Base-by-base conservation (phyloP, 2,113 vertebrate species). In the Zapornia atra region DNA sequence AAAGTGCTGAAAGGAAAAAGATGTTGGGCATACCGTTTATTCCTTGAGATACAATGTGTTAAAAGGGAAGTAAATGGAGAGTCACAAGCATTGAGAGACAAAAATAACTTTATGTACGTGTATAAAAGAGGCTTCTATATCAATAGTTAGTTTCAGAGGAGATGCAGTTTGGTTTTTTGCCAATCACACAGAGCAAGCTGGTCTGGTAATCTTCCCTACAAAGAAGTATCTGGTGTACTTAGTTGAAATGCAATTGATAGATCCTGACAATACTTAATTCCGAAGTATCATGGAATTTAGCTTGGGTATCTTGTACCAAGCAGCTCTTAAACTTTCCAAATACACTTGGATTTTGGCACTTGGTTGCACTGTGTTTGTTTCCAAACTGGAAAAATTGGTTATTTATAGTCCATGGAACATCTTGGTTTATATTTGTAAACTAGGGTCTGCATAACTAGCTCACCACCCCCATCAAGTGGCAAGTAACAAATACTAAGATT, bases 401-500 rank as follows among this genome's bases (percentile, higher is more conserved):
- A 5, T 84, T 82, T 59, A 7, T 53, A 69, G 46, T 53, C 28
- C 4, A 2, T 38, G 8, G 59, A 78, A 22, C 7, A 22, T 54
- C 28, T 81, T 86, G 40, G 1, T 87, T 42, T 85, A 0, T 29
- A 7, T 61, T 68, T 73, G 17, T 69, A 61, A 82, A 29, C 59
- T 17, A 51, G 83, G 60, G 17, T 26, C 63, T 69, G 14, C 6
- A 1, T 88, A 66, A 40, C 51, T 92, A 50, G 48, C 84, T 95
- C 65, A 84, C 73, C 63, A 88, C 12, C 53, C 26, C 81, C 81
- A 89, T 75, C 89, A 87, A 94, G 94, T 92, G 94, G 91, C 61
- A 75, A 88, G 25, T 79, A 46, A 33, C 4, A 16, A 66, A 24
- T 42, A 44, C 46, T 90, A 34, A 38, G 48, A 68, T 84, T 36